phyloP scores from a whole-genome alignment of 2,113 vertebrate species.

The Coreoperca whiteheadi region DNA sequence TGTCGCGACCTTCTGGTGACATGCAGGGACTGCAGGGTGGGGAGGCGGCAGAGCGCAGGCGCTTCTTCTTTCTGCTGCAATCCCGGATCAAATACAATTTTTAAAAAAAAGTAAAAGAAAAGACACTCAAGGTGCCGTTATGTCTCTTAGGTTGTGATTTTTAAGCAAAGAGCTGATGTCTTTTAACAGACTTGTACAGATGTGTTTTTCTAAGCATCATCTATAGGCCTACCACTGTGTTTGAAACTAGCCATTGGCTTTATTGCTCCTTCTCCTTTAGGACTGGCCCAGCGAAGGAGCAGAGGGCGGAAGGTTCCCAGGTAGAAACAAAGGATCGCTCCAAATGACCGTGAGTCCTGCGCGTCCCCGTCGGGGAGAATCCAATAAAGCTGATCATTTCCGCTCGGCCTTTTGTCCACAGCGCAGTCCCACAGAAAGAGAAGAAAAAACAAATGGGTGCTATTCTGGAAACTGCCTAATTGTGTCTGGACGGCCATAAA shows the following conservation, averaged over 20 bases:
- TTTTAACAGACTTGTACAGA: neutral
- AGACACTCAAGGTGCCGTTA: neutral
- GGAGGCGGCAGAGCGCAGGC: constrained; percentile 8
- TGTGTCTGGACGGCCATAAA: constrained; percentile 98
- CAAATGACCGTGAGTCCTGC: constrained; percentile 84
- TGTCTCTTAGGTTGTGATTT: neutral
- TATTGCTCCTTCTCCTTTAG: constrained; percentile 83
- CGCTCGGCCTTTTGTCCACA: constrained; percentile 91
- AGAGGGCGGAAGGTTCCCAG: constrained; percentile 81
- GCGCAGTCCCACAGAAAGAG: constrained; percentile 88
- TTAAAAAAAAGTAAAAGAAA: neutral
- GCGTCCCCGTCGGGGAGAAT: constrained; percentile 79
- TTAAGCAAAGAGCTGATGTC: neutral
- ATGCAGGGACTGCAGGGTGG: neutral
- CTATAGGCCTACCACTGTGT: constrained; percentile 26
- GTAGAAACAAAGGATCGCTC: constrained; percentile 84
- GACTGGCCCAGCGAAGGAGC: constrained; percentile 85
- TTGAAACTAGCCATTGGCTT: constrained; percentile 52
- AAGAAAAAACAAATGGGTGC: constrained; percentile 95
- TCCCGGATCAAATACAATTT: neutral
- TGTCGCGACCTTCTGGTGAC: constrained; percentile 88
- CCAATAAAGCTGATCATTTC: constrained; percentile 97
- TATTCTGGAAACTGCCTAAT: constrained; percentile 95
- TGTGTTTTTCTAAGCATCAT: neutral
- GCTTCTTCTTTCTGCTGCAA: constrained; percentile 2